Conservation (phyloP, 1,140 invertebrate species). For the Orussus abietinus region DNA sequence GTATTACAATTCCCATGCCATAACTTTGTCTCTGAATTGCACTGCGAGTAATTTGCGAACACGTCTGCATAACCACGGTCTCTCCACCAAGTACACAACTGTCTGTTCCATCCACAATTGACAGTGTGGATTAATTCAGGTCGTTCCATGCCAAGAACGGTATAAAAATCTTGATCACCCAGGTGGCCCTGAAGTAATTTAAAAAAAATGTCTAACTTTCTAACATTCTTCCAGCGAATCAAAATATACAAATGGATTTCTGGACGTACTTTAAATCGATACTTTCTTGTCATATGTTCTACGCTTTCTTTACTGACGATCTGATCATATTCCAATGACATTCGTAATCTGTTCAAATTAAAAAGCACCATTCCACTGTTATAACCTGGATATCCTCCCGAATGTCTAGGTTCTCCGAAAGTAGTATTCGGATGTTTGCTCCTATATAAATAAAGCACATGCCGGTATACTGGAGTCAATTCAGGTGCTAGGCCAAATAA, state of each 20-base stretch:
- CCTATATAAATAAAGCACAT: conserved; percentile 70
- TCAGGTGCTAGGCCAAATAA: conserved; percentile 76
- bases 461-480: conserved; percentile 76
- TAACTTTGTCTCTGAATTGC: conserved; percentile 66
- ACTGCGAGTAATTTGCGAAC: conserved; percentile 73
- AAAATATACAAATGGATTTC: not conserved
- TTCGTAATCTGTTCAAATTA: conserved; percentile 66
- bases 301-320: conserved; percentile 59
- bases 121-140: conserved; percentile 72
- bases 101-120: conserved; percentile 80
- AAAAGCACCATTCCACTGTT: conserved; percentile 80
- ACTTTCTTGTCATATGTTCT: conserved; percentile 63
- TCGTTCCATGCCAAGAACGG: conserved; percentile 68
- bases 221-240: no score
- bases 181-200: conserved; percentile 65
- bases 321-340: conserved; percentile 59
- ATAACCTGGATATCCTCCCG: conserved; percentile 68
- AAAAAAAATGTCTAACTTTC: conserved; percentile 1
- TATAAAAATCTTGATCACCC: conserved; percentile 87
- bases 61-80: conserved; percentile 73
- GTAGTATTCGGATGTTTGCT: conserved; percentile 58
- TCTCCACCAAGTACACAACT: conserved; percentile 82
- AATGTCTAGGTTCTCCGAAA: conserved; percentile 57
- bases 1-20: conserved; percentile 88
- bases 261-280: conserved; percentile 57